phyloP scores from a whole-genome alignment of 2,797 vertebrate genomes.

The Glyptemys insculpta region DNA sequence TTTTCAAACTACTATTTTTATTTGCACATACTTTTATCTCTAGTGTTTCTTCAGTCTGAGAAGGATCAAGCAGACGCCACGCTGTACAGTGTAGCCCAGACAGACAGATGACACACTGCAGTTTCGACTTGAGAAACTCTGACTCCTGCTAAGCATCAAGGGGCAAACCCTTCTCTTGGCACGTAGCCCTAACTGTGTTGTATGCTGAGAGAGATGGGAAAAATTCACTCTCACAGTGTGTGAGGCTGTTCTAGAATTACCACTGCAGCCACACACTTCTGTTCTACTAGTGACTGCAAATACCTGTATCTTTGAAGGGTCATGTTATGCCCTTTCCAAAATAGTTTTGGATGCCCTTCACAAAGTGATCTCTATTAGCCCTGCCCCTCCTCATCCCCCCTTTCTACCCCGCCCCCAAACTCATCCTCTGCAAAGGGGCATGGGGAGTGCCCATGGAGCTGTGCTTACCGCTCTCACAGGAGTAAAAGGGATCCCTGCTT shows the following conservation, averaged over 20 bases:
- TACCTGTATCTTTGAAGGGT: background rate
- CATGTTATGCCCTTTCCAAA: constrained; percentile 1
- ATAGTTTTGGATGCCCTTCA: background rate
- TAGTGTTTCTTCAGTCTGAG: constrained; percentile 58
- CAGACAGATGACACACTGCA: constrained; percentile 56
- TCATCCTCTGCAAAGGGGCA: background rate
- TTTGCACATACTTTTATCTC: constrained; percentile 57
- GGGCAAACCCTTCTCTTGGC: constrained; percentile 67
- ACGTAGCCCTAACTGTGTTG: background rate
- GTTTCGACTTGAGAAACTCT: constrained; percentile 63
- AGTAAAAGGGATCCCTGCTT: background rate
- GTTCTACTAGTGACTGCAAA: background rate
- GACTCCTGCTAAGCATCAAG: constrained; percentile 62
- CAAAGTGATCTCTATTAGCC: background rate
- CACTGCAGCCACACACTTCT: background rate
- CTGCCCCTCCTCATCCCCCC: background rate
- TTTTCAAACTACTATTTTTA: constrained; percentile 65
- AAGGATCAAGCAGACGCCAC: constrained; percentile 48
- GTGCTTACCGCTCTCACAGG: background rate
- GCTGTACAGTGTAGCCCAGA: constrained; percentile 17
- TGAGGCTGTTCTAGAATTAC: constrained; percentile 40
- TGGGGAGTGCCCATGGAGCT: background rate
- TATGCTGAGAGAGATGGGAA: constrained; percentile 14
- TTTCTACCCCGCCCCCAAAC: background rate
- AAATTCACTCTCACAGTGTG: constrained; percentile 19